Evolutionary conservation across 2,888 invertebrate species (phyloP), one percentile per base, ranked within the genome.

Genomic region (Metopia argyrocephala): DNA sequence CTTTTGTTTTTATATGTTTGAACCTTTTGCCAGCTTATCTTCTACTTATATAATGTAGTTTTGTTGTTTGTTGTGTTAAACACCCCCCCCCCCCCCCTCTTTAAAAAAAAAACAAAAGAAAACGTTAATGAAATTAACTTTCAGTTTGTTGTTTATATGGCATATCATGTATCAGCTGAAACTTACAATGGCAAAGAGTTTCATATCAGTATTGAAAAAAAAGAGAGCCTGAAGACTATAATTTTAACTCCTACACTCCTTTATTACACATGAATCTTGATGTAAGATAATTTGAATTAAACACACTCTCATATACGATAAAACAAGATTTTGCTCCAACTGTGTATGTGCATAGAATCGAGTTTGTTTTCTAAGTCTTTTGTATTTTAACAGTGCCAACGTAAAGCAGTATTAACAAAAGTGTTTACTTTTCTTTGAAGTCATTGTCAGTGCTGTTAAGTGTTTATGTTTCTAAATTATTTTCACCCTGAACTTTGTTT

Each of bases 181-280:
- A 38, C 28, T 12, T 61, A 18, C 54, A 38, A 62, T 69, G 76
- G 62, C 68, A 57, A 64, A 12, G 56, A 74, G 23, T 64, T 59
- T 27, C 15, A 18, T 56, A 54, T 25, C n/a, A 70, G 48, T 27
- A 20, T 38, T 38, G 9, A 21, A 27, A 65, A 38, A 52, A 54
- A n/a, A n/a, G n/a, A n/a, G n/a, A 46, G 69, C 75, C 65, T 45
- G 66, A 71, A 57, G 70, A 76, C 76, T 79, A 59, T 79, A 66
- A 79, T 79, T 71, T 66, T 28, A 71, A 66, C 79, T 70, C 79
- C 79, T 68, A 79, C 79, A 76, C 75, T 65, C 54, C 54, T 65
- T 54, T 3, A 57, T 25, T 52, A 31, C 12, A 38, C 21, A 7
- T 48, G 28, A 5, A 31, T 23, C 1, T 57, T 61, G 65, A 65